phyloP scores from a whole-genome alignment of 1,140 invertebrate genomes.

The Cheumatopsyche charites region DNA sequence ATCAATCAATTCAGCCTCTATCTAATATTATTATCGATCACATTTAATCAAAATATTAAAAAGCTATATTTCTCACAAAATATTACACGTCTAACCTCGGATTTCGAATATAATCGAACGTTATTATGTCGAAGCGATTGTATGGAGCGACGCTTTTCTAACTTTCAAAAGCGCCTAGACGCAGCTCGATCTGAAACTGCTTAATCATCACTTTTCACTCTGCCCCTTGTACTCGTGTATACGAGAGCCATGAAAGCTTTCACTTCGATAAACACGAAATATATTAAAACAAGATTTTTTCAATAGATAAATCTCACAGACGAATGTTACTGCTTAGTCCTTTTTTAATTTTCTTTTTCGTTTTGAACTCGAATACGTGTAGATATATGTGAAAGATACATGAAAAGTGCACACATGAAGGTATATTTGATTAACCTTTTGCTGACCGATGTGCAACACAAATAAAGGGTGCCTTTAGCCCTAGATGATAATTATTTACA shows the following conservation, averaged over 20 bases:
- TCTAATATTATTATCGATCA: no score
- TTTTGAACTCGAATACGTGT: no score
- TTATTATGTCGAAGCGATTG: slow-evolving; percentile 18
- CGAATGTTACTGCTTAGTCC: background rate
- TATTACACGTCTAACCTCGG: background rate
- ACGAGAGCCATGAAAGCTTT: slow-evolving; percentile 4
- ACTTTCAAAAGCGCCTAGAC: slow-evolving; percentile 22
- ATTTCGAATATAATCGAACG: background rate
- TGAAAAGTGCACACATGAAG: background rate
- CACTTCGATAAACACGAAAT: slow-evolving; percentile 19
- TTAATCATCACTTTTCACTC: slow-evolving; percentile 22
- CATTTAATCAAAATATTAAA: no score
- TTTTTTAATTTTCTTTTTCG: slow-evolving; percentile 12
- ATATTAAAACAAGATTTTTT: slow-evolving; percentile 19
- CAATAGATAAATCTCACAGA: background rate
- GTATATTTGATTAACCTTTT: slow-evolving; percentile 3
- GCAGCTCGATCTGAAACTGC: slow-evolving; percentile 3
- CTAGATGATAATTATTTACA: slow-evolving; percentile 17
- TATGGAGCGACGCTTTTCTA: slow-evolving; percentile 16
- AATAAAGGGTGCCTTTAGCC: background rate
- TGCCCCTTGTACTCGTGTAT: background rate
- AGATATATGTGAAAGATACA: no score
- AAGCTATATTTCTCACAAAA: no score
- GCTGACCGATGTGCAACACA: background rate
- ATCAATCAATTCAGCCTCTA: no score